Evolutionary conservation across 1,140 invertebrate species (phyloP), one percentile per base, ranked within the genome.

Genomic region (Aphelenchoides fujianensis): DNA sequence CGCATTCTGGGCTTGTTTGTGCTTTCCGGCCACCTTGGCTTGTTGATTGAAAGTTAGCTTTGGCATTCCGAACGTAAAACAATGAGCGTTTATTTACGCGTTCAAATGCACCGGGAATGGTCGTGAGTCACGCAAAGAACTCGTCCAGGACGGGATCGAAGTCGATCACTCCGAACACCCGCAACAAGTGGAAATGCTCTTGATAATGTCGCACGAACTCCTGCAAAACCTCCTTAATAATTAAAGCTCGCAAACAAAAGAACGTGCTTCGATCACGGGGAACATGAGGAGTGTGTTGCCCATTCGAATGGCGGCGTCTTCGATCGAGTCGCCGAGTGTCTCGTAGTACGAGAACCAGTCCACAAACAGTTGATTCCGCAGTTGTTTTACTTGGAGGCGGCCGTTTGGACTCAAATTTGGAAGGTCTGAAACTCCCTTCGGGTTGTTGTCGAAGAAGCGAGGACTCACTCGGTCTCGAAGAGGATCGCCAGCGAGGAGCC

Each of bases 301-400:
- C 63, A 66, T 66, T 66, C 63, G 63, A 9, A 66, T 30, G 2
- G 63, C 63, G 12, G 63, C 63, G 37, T 66, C 63, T 30, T 66
- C 32, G 34, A 19, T 16, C n/a, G 12, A 19, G 12, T 36, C 31
- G 31, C 27, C 32, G n/a, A 61, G n/a, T 34, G 59, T 19, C 19
- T 61, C 59, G 63, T 66, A 66, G 53, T 66, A 66, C 1, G 16
- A 12, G 32, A 66, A 66, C 63, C 63, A 66, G 30, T 66, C 63
- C 36, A n/a, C 12, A 31, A 23, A 66, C 1, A 66, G 63, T 55
- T 66, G 16, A 55, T 66, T 35, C n/a, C 63, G 63, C 23, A 66
- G 31, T 55, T 30, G 27, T 59, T 59, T 5, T 7, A 59, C 55
- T 23, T 59, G 55, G 34, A 30, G 27, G 7, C 55, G 55, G 5